Conservation (phyloP, 2,113 vertebrate genomes). For the Spermophilus dauricus region DNA sequence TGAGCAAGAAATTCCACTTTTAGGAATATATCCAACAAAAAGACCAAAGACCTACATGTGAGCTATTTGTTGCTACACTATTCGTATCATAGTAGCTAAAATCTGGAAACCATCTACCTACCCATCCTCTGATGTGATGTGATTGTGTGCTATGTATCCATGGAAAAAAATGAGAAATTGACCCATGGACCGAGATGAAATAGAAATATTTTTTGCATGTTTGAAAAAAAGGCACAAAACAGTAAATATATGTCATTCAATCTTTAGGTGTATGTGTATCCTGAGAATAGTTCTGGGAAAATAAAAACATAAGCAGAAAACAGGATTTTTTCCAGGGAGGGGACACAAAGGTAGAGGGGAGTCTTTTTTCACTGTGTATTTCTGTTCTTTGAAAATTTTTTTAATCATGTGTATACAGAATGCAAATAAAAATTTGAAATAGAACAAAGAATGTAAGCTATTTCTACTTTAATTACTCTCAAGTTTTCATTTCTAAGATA, state of each 20-base stretch:
- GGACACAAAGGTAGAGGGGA: not conserved
- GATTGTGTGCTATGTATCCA: not conserved
- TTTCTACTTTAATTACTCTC: slow-evolving; percentile 5
- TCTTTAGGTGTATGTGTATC: not conserved
- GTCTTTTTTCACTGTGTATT: not conserved
- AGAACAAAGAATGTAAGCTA: not conserved
- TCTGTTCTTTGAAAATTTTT: slow-evolving; percentile 6
- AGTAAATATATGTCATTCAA: not conserved
- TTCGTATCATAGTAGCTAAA: not conserved
- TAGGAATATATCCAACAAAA: slow-evolving; percentile 13
- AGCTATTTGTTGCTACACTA: not conserved
- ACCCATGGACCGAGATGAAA: not conserved
- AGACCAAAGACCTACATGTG: slow-evolving; percentile 22
- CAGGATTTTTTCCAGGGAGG: slow-evolving; percentile 13
- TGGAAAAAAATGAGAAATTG: not conserved
- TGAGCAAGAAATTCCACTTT: slow-evolving; percentile 51
- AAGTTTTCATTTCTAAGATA: slow-evolving; percentile 55
- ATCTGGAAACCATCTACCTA: not conserved
- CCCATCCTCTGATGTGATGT: not conserved
- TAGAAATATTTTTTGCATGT: not conserved
- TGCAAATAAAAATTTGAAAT: slow-evolving; percentile 23
- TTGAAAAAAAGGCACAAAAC: slow-evolving; percentile 1
- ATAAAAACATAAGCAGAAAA: slow-evolving; percentile 35
- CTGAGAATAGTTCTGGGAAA: slow-evolving; percentile 39
- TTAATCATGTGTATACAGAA: not conserved